Evolutionary conservation across 2,113 vertebrate species (phyloP).

Genomic region (Macaca mulatta): DNA sequence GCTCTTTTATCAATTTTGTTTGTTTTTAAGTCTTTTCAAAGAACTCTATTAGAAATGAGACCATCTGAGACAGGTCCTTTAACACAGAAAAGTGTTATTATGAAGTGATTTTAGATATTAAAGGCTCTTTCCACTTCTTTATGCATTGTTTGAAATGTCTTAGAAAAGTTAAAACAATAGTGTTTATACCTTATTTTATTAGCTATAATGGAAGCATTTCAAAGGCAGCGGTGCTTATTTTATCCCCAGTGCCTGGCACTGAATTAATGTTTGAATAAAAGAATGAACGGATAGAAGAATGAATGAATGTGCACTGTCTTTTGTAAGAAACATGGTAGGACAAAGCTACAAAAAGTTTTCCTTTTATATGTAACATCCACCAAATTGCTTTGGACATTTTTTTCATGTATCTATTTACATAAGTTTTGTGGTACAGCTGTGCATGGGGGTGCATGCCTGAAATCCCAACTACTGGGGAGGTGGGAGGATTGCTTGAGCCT

Average conservation of each 20-base stretch:
- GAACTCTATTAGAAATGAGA: neutral
- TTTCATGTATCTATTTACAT: neutral
- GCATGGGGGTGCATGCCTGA: neutral
- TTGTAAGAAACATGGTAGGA: neutral
- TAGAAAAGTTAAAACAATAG: neutral
- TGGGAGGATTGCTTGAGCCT: neutral
- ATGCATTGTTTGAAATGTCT: neutral
- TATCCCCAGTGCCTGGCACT: neutral
- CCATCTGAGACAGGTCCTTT: neutral
- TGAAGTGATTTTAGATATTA: neutral
- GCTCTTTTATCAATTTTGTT: neutral
- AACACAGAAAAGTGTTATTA: neutral
- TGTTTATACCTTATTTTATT: neutral
- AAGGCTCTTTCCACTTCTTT: neutral
- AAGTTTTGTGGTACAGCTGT: neutral
- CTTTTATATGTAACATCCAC: neutral
- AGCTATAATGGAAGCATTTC: neutral
- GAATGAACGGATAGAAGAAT: neutral
- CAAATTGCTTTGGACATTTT: neutral
- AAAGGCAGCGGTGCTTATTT: neutral
- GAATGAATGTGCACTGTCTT: neutral
- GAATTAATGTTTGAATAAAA: neutral
- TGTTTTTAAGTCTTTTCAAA: constrained; percentile 6
- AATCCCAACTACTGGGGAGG: neutral
- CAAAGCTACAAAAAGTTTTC: neutral